phyloP scores from a whole-genome alignment of 2,797 vertebrate genomes.

The Poeciliopsis gracilis region DNA sequence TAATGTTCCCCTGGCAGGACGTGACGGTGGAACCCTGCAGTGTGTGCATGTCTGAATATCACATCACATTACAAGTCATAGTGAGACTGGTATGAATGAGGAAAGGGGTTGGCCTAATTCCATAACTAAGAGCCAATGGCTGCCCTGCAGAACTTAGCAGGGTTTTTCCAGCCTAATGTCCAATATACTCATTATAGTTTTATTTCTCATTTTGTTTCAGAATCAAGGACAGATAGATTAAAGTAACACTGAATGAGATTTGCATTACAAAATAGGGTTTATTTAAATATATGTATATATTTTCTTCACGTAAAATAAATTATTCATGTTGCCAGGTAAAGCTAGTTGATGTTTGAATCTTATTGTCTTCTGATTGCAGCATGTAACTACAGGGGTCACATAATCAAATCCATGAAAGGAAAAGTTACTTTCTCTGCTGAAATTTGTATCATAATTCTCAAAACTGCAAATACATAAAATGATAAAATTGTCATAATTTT shows the following conservation, averaged over 20 bases:
- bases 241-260: slow-evolving; percentile 20
- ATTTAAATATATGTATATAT: too few relatives aligned
- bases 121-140: slow-evolving; percentile 58
- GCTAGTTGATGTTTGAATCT: background rate
- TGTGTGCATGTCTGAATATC: slow-evolving; percentile 19
- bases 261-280: too few relatives aligned
- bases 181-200: slow-evolving; percentile 33
- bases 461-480: background rate
- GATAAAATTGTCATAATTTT: background rate
- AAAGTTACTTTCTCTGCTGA: background rate
- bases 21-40: slow-evolving; percentile 9
- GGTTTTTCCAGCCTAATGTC: slow-evolving; percentile 53
- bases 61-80: slow-evolving; percentile 44
- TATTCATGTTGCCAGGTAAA: background rate
- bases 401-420: background rate
- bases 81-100: slow-evolving; percentile 27
- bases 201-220: slow-evolving; percentile 16
- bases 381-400: background rate
- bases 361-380: background rate
- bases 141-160: slow-evolving; percentile 33
- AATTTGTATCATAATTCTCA: background rate
- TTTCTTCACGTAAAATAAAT: background rate
- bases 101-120: slow-evolving; percentile 43
- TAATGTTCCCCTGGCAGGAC: background rate
- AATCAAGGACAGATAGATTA: slow-evolving; percentile 51